Percentiles rank a stretch among this genome's conserved stretches.
Conservation (phyloP, 2,888 invertebrate species). For the Capitulum mitella region DNA sequence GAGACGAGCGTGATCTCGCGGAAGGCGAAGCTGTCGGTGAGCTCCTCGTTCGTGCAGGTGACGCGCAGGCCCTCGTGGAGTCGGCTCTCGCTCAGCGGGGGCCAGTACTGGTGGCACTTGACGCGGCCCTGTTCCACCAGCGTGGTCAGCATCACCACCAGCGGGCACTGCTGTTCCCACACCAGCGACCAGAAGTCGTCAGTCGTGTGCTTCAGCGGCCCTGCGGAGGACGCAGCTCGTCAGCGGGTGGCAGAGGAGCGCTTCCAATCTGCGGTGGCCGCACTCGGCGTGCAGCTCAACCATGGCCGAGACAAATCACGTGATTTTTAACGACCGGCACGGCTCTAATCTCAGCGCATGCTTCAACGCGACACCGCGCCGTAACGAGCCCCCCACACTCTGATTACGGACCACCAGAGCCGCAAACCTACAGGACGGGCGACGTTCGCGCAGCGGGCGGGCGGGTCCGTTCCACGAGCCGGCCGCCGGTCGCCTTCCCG, state of each 20-base stretch:
- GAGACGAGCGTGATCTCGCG: constrained; percentile 79
- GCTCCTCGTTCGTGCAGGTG: constrained; percentile 71
- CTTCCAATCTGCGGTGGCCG: too few relatives aligned
- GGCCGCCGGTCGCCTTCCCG: too few relatives aligned
- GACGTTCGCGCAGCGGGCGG: too few relatives aligned
- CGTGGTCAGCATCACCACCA: constrained; percentile 98
- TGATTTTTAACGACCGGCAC: too few relatives aligned
- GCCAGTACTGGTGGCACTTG: constrained; percentile 99
- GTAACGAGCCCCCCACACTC: too few relatives aligned
- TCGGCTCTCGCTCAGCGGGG: constrained; percentile 63
- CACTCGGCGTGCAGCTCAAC: too few relatives aligned
- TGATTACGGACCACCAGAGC: too few relatives aligned
- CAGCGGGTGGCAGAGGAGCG: background rate
- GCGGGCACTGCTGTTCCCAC: constrained; percentile 80
- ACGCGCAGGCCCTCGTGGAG: constrained; percentile 53
- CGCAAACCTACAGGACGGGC: too few relatives aligned
- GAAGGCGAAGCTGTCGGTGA: constrained; percentile 76
- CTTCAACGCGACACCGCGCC: too few relatives aligned
- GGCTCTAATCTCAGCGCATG: too few relatives aligned
- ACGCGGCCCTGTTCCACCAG: constrained; percentile 77
- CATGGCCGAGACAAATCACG: too few relatives aligned
- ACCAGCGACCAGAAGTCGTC: constrained; percentile 98
- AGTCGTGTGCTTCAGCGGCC: constrained; percentile 84
- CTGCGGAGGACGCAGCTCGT: background rate
- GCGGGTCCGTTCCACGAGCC: too few relatives aligned